These are phyloP conservation scores for Aphaenogaster ashmeadi DNA, from an alignment of 1,140 invertebrate species.

Conservation along the genomic window DNA sequence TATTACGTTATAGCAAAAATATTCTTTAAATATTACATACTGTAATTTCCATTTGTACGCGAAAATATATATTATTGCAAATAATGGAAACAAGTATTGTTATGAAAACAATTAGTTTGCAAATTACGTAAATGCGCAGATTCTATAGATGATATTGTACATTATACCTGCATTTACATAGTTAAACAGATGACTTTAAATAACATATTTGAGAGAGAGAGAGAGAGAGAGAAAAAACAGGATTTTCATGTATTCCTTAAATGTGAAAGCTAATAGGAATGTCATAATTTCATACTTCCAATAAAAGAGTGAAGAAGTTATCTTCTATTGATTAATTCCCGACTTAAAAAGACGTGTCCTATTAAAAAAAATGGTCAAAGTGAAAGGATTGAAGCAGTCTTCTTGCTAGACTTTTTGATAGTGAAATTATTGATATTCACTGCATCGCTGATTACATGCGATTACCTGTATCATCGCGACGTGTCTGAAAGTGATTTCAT, in stretches of 20 bases:
- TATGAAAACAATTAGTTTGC: background rate
- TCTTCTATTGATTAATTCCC: background rate
- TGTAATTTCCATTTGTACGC: background rate
- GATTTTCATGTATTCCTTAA: constrained; percentile 7
- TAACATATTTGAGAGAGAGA: background rate
- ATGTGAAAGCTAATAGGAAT: constrained; percentile 18
- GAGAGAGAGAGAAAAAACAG: background rate
- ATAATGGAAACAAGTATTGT: background rate
- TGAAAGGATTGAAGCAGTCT: background rate
- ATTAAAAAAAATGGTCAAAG: background rate
- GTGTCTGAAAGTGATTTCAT: constrained; percentile 58
- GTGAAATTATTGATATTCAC: constrained; percentile 25
- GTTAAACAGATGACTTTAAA: background rate
- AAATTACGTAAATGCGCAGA: constrained; percentile 7
- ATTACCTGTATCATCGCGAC: constrained; percentile 21
- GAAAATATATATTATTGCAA: background rate
- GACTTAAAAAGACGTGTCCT: background rate
- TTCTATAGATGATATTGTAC: background rate
- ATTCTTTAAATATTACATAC: background rate
- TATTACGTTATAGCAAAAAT: background rate
- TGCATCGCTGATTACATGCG: constrained; percentile 10
- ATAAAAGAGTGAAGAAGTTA: background rate
- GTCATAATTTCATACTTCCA: constrained; percentile 30
- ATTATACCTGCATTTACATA: constrained; percentile 40
- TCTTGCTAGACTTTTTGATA: background rate